Evolutionary conservation across 2,888 invertebrate genomes (phyloP).

Genomic region (Caradrina clavipalpis): DNA sequence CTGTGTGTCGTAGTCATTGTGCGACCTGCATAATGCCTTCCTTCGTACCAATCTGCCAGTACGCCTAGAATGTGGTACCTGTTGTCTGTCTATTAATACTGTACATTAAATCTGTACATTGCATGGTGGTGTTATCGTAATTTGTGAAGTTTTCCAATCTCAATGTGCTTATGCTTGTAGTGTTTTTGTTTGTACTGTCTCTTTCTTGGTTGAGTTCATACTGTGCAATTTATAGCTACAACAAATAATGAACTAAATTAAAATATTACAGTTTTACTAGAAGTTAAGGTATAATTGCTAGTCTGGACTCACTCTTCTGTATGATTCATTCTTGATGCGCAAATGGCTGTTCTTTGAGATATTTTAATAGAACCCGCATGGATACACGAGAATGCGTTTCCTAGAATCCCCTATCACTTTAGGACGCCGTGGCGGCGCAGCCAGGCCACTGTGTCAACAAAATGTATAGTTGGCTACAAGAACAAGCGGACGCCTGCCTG

Average conservation of each 20-base stretch:
- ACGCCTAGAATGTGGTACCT: slow-evolving; percentile 90
- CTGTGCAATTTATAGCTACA: not conserved
- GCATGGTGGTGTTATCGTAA: slow-evolving; percentile 47
- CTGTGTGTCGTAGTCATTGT: slow-evolving; percentile 91
- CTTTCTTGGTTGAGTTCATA: slow-evolving; percentile 20
- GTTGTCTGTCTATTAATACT: slow-evolving; percentile 66
- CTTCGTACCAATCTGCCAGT: slow-evolving; percentile 85
- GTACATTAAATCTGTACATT: slow-evolving; percentile 45
- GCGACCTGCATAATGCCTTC: slow-evolving; percentile 89
- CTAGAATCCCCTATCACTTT: too few relatives aligned
- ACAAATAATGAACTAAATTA: not conserved
- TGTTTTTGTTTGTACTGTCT: slow-evolving; percentile 54
- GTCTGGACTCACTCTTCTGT: slow-evolving; percentile 10
- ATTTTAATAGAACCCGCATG: not conserved
- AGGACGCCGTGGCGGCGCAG: too few relatives aligned
- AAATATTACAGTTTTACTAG: not conserved
- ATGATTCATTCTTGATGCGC: slow-evolving; percentile 17
- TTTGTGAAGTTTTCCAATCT: slow-evolving; percentile 68
- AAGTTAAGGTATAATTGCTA: not conserved
- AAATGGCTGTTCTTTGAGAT: not conserved
- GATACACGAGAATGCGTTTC: not conserved
- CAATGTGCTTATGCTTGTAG: slow-evolving; percentile 82
- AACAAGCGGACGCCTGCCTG: too few relatives aligned
- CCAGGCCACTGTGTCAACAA: too few relatives aligned
- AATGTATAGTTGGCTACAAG: too few relatives aligned